These are phyloP conservation scores for Eurypyga helias DNA, from an alignment of 2,113 vertebrate species.

Conservation along the genomic window DNA sequence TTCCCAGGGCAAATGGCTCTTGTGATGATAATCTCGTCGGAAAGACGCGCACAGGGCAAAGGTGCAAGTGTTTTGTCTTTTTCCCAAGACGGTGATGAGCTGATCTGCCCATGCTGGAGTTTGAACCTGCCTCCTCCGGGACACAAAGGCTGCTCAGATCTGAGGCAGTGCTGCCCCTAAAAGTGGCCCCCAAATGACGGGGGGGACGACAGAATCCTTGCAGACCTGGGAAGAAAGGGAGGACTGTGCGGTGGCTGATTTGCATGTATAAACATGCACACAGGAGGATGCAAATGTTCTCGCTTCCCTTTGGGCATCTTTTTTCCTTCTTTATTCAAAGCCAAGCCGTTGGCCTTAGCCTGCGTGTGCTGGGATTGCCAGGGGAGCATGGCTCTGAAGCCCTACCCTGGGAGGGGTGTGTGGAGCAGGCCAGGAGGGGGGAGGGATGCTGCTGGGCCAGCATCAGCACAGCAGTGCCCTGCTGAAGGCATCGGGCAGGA, in stretches of 20 bases:
- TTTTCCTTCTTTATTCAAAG: not conserved
- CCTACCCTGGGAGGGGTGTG: rapidly evolving
- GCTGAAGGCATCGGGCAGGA: not conserved
- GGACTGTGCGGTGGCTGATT: not conserved
- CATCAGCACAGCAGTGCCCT: not conserved
- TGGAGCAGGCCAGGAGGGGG: not conserved
- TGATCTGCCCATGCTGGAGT: rapidly evolving
- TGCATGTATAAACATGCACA: not conserved
- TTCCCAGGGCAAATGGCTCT: not conserved
- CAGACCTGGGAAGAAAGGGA: not conserved
- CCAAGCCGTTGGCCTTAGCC: not conserved
- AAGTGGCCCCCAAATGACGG: not conserved
- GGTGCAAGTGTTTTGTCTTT: not conserved
- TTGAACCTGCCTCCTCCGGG: not conserved
- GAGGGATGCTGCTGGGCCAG: not conserved
- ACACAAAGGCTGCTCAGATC: not conserved
- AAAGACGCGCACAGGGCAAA: rapidly evolving
- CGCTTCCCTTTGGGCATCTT: not conserved
- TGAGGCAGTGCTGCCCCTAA: not conserved
- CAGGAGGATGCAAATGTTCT: not conserved
- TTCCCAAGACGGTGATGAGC: not conserved
- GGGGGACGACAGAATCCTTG: not conserved
- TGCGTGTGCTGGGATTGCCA: not conserved
- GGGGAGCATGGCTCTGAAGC: not conserved
- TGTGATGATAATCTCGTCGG: not conserved